A percentile compares a stretch with the other conserved stretches of the same genome.
Evolutionary conservation across 2,797 vertebrate species (phyloP).

Genomic region (Balearica regulorum): DNA sequence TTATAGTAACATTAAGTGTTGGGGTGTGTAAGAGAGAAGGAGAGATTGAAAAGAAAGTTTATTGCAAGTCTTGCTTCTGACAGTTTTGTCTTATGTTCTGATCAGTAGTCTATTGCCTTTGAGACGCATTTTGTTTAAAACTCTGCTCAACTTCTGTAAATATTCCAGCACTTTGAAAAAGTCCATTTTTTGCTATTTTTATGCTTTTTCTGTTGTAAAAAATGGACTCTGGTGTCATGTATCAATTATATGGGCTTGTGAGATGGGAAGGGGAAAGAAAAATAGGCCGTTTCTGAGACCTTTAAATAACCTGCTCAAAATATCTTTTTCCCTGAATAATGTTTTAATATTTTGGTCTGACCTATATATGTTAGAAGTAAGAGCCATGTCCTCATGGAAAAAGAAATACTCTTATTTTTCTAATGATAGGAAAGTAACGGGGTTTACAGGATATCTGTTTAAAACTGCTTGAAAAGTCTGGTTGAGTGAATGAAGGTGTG

Average conservation of each 20-base stretch:
- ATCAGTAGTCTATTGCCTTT: not conserved
- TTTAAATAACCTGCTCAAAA: conserved; percentile 9
- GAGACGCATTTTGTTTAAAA: not conserved
- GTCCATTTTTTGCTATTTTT: not conserved
- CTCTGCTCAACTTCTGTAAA: not conserved
- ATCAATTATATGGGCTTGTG: not conserved
- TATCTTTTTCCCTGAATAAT: not conserved
- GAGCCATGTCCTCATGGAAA: not conserved
- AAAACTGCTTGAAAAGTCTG: not conserved
- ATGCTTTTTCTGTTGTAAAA: not conserved
- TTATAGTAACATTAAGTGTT: not conserved
- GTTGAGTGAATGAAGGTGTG: not conserved
- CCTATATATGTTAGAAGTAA: not conserved
- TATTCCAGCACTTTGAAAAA: not conserved
- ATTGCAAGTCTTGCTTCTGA: not conserved
- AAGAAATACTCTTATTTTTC: not conserved
- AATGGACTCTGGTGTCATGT: not conserved
- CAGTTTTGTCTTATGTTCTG: not conserved
- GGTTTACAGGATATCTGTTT: not conserved
- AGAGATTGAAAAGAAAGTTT: not conserved
- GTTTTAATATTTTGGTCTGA: not conserved
- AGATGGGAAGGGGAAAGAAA: not conserved
- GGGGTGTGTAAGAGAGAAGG: not conserved
- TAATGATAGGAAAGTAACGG: not conserved
- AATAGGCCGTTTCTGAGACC: not conserved